Base-by-base conservation (phyloP, 2,113 vertebrate species). In the Talpa occidentalis region DNA sequence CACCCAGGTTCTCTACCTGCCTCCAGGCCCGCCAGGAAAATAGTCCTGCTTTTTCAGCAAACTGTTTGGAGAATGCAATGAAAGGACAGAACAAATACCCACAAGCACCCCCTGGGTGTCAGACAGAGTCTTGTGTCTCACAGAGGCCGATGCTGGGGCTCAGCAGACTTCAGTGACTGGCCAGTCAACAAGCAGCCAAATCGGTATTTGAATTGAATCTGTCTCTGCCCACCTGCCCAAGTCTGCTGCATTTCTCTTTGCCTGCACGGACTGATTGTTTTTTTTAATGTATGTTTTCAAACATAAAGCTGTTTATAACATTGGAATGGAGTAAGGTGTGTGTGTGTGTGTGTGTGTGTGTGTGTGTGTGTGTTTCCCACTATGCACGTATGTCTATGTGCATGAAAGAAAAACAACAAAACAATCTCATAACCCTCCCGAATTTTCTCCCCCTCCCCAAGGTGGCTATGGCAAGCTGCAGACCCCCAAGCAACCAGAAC, bases 401-500 rank as follows among this genome's bases (percentile, higher is more conserved):
- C 35, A 15, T 47, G 76, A 78, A 94, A 84, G 30, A 52, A 89
- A 87, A 76, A 22, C 26, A 35, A 78, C 67, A 35, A 69, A 10
- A 49, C 24, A 62, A 59, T 11, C 76, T 21, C 37, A 35, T 56
- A 66, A n/a, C 26, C 9, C 40, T 60, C 69, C 66, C 35, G 67
- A 40, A 49, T 17, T 54, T 40, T 10, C 19, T 4, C 35, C 21
- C 21, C 37, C 37, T 37, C 70, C 3, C 84, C 92, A 70, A 90
- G 87, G 94, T 95, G 91, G 80, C 72, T 90, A 70, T 70, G 44
- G 91, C 94, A 76, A 70, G 80, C 84, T 93, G 67, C 93, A 97
- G 97, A 92, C 95, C 96, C 93, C 96, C 97, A 96, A 70, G 92
- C 84, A 90, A 94, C 96, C 93, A 96, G 96, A 97, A 97, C 96